Evolutionary conservation across 37 sponge, comb jelly and placozoan genomes (phyloP), one percentile per base, ranked within the genome.

Genomic region (Agelas oroides): DNA sequence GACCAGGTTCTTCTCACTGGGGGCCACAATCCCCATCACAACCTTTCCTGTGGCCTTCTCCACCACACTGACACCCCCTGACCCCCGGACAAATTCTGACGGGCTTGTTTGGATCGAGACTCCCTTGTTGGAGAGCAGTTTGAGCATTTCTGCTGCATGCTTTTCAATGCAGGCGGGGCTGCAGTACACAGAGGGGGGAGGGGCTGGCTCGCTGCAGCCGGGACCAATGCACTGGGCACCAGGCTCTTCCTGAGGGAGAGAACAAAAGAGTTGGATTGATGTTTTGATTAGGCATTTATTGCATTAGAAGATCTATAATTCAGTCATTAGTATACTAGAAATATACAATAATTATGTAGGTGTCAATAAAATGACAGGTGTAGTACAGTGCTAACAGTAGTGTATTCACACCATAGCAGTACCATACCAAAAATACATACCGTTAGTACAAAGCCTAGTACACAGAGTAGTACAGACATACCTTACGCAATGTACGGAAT

Each of bases 11-110:
- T 70, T 83, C 31, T 82, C 75, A 53, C 81, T 91, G 41, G 95
- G 91, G 34, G 95, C 95, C 18, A 70, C 62, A 19, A 87, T 37
- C 20, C 92, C 91, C 62, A 84, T 82, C 64, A 94, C 53, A 23
- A 87, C 71, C 68, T 84, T 90, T 65, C 88, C 88, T 25, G 92
- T 85, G 54, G 76, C 84, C 53, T 66, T 82, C 40, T 94, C 95
- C 28, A 90, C 28, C 67, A 94, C 91, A 41, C 57, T 83, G 40
- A 94, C 79, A 54, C 95, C 91, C 13, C 83, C 82, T 16, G 87
- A 73, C 2, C 81, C 91, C 0, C 63, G 61, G 33, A 77, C 85
- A 53, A 78, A 80, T 41, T 84, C 89, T 3, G 70, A 59, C 17
- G 78, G 77, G 32, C 36, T 76, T 11, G 75, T 62, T 33, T 81